A percentile compares a stretch with the other conserved stretches of the same genome.
Evolutionary conservation across 2,888 invertebrate genomes (phyloP).

Genomic region (Mylabris sibirica): DNA sequence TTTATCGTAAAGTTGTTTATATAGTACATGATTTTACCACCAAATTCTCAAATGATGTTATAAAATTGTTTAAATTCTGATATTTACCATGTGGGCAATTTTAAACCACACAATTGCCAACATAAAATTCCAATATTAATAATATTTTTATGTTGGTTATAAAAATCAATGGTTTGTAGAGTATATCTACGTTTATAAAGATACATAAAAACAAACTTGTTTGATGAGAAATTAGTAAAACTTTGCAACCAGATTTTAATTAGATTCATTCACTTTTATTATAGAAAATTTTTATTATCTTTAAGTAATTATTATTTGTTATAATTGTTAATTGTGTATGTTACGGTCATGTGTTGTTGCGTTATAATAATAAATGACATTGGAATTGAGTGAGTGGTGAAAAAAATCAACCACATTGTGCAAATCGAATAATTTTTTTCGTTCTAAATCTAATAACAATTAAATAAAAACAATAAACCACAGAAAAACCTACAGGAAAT

Average conservation of each 20-base stretch:
- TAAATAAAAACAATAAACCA: conserved; percentile 2
- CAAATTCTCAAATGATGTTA: neutral
- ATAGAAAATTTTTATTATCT: neutral
- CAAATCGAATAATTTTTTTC: neutral
- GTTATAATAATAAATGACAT: conserved; percentile 1
- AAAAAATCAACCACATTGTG: neutral
- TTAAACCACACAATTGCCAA: neutral
- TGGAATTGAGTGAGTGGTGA: neutral
- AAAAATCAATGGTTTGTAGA: neutral
- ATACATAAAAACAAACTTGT: neutral
- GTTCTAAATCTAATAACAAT: neutral
- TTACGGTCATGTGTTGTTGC: conserved; percentile 1
- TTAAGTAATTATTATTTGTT: neutral
- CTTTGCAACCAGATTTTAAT: neutral
- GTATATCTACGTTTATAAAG: neutral
- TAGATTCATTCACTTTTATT: neutral
- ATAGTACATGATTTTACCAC: neutral
- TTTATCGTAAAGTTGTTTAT: neutral
- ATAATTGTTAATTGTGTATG: neutral
- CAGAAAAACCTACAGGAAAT: neutral
- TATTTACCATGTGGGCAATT: neutral
- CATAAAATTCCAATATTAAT: neutral
- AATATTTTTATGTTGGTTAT: neutral
- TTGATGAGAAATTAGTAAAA: neutral
- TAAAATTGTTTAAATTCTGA: neutral